phyloP scores from a whole-genome alignment of 2,797 vertebrate species.

The Lycodopsis pacificus region DNA sequence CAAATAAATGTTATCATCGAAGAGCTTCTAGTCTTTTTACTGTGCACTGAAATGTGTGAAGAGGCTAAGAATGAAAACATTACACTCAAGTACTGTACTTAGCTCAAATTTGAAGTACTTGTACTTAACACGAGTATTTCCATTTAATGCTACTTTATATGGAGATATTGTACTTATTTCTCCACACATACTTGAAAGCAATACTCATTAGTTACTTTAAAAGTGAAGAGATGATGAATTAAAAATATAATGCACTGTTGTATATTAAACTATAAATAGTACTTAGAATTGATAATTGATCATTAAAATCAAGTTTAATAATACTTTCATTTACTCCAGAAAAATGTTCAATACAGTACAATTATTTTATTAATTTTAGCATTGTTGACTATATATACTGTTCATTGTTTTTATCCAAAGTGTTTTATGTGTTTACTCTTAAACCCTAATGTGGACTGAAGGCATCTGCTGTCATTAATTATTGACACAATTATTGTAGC shows the following conservation, averaged over 20 bases:
- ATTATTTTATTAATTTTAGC: neutral
- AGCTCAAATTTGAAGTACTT: neutral
- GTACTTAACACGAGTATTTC: neutral
- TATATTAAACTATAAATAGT: neutral
- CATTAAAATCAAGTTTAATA: neutral
- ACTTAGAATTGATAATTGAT: neutral
- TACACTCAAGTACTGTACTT: neutral
- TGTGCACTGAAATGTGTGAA: neutral
- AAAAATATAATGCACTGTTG: neutral
- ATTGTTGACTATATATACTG: neutral
- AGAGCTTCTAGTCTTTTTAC: neutral
- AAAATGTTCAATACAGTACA: too few relatives aligned
- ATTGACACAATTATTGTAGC: neutral
- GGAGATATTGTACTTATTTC: neutral
- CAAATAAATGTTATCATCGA: constrained; percentile 77
- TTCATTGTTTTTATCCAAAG: neutral
- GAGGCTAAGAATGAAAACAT: neutral
- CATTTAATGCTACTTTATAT: neutral
- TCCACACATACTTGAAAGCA: neutral
- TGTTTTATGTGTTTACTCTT: neutral
- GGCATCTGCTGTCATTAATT: neutral
- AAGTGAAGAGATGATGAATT: neutral
- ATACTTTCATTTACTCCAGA: too few relatives aligned
- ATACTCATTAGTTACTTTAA: neutral
- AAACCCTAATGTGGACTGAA: neutral